These are phyloP conservation scores for Ganaspis sp. DNA, from an alignment of 1,140 invertebrate genomes.

Conservation along the genomic window DNA sequence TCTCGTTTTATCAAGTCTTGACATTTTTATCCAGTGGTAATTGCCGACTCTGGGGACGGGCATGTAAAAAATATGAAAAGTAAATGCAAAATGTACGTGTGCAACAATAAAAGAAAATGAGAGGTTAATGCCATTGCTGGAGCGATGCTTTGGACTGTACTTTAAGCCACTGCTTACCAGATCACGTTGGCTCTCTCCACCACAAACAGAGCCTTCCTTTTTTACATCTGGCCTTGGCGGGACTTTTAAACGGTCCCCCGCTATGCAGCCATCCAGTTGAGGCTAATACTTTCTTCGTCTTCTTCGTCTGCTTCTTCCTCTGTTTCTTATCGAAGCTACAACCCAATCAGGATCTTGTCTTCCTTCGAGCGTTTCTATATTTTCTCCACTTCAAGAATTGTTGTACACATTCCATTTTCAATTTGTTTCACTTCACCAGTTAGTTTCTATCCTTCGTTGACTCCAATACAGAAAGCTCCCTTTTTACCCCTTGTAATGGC, in stretches of 20 bases:
- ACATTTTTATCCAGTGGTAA: conserved; percentile 12
- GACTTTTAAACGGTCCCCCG: conserved; percentile 21
- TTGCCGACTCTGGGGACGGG: background rate
- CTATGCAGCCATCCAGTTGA: background rate
- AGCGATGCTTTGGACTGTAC: background rate
- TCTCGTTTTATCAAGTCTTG: background rate
- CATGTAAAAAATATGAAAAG: conserved; percentile 14
- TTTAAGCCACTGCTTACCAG: conserved; percentile 21
- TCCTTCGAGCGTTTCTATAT: background rate
- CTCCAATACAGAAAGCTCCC: too few relatives aligned
- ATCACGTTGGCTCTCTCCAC: background rate
- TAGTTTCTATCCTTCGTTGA: too few relatives aligned
- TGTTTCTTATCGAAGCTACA: background rate
- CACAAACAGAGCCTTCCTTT: conserved; percentile 7
- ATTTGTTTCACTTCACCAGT: background rate
- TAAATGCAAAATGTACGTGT: conserved; percentile 24
- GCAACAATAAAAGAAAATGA: conserved; percentile 20
- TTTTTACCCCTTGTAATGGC: too few relatives aligned
- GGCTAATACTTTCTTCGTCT: background rate
- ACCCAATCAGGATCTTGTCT: conserved; percentile 28
- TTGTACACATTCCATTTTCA: background rate
- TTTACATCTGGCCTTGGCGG: conserved; percentile 12
- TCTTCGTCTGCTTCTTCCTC: background rate
- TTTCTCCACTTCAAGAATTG: background rate
- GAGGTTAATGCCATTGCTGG: conserved; percentile 21